Evolutionary conservation across 1,140 invertebrate species (phyloP).

Genomic region (Helicorthomorpha holstii): DNA sequence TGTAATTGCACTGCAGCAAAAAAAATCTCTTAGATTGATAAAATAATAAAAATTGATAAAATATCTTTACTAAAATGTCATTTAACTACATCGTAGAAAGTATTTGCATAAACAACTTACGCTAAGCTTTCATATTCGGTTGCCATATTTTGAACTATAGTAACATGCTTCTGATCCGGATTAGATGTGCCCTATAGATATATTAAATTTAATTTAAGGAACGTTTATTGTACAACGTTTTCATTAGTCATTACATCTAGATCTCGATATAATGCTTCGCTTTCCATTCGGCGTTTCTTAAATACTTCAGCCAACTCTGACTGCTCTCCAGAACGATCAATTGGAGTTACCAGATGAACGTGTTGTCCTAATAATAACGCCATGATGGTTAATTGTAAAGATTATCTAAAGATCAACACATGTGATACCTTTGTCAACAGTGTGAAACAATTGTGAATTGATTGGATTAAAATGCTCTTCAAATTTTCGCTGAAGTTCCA

Average conservation of each 20-base stretch:
- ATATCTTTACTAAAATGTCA: slow-evolving; percentile 9
- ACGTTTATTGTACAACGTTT: not conserved
- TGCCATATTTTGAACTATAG: slow-evolving; percentile 73
- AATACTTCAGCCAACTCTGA: slow-evolving; percentile 5
- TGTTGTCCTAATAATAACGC: not conserved
- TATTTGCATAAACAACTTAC: no score
- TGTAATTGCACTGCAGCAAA: not conserved
- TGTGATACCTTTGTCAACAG: not conserved
- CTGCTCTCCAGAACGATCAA: slow-evolving; percentile 1
- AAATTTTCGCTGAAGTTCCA: slow-evolving; percentile 68
- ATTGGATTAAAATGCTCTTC: slow-evolving; percentile 51
- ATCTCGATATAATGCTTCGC: slow-evolving; percentile 64
- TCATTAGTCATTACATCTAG: slow-evolving; percentile 33
- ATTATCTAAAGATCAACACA: not conserved
- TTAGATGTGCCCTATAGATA: not conserved
- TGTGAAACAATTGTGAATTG: slow-evolving; percentile 4
- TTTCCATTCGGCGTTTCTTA: slow-evolving; percentile 11
- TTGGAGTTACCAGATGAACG: not conserved
- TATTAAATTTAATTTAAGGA: not conserved
- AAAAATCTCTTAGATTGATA: not conserved
- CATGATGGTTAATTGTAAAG: not conserved
- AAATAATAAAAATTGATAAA: slow-evolving; percentile 8
- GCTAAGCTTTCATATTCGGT: slow-evolving; percentile 62
- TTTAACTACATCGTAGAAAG: no score
- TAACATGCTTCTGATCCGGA: slow-evolving; percentile 32